Evolutionary conservation across 2,113 vertebrate species (phyloP).

Genomic region (Hippocampus comes): DNA sequence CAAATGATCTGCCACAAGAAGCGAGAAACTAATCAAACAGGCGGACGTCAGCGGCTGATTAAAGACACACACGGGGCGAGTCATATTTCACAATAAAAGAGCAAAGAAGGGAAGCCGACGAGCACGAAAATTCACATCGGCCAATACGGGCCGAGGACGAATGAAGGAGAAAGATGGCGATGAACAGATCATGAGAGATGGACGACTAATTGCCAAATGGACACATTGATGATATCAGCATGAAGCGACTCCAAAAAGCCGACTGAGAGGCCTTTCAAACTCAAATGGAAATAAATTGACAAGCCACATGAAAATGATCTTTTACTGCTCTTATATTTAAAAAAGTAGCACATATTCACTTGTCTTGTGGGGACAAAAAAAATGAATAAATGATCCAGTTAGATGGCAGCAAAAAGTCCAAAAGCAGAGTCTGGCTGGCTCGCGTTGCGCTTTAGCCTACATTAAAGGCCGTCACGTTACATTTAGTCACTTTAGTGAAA

Average conservation of each 20-base stretch:
- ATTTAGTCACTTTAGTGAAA: neutral
- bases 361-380: neutral
- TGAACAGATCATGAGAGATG: neutral
- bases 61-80: neutral
- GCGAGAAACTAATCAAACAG: conserved; percentile 1
- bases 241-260: neutral
- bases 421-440: neutral
- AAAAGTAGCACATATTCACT: neutral
- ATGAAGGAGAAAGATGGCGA: conserved; percentile 19
- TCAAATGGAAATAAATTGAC: neutral
- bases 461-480: neutral
- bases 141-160: conserved; percentile 17
- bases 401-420: neutral
- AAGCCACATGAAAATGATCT: neutral
- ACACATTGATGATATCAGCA: neutral
- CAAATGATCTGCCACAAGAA: conserved; percentile 1
- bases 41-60: neutral
- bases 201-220: neutral
- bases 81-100: conserved; percentile 5
- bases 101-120: neutral
- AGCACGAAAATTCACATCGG: conserved; percentile 6
- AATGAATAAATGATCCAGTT: neutral
- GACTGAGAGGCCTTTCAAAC: neutral
- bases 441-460: neutral
- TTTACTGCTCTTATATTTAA: neutral